Conservation (phyloP, 2,888 invertebrate species). For the Erebia ligea region DNA sequence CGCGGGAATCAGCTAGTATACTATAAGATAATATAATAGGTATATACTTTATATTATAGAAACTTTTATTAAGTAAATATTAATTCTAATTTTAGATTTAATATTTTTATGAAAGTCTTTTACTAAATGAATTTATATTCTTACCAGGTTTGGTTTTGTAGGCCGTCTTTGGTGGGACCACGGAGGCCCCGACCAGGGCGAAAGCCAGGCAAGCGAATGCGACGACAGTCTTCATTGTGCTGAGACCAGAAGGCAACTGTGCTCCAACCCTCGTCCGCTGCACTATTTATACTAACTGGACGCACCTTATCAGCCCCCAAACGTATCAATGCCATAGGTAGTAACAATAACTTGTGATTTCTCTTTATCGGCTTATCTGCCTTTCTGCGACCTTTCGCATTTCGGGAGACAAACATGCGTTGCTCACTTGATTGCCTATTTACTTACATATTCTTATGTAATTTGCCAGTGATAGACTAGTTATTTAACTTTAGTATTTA, state of each 20-base stretch:
- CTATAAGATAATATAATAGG: too few relatives aligned
- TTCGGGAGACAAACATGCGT: constrained; percentile 20
- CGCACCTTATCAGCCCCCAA: constrained; percentile 41
- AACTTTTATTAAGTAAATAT: too few relatives aligned
- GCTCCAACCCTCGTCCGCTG: constrained; percentile 31
- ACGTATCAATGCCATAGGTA: constrained; percentile 33
- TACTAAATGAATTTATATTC: constrained; percentile 13
- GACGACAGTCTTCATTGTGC: constrained; percentile 77
- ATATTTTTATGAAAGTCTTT: neutral
- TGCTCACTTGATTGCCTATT: neutral
- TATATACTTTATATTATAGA: too few relatives aligned
- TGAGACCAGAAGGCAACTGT: constrained; percentile 64
- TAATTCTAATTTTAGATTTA: too few relatives aligned
- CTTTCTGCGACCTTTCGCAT: constrained; percentile 36
- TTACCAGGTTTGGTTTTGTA: constrained; percentile 47
- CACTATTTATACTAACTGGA: constrained; percentile 45
- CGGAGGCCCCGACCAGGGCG: constrained; percentile 58
- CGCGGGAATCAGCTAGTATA: too few relatives aligned
- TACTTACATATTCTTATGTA: neutral
- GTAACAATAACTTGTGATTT: constrained; percentile 38
- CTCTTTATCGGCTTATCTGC: constrained; percentile 36
- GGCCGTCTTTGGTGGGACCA: constrained; percentile 43
- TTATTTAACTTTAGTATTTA: neutral
- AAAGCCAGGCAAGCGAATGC: constrained; percentile 67
- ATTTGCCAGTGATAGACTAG: neutral